phyloP scores from a whole-genome alignment of 2,113 vertebrate species.

The Platysternon megacephalum region DNA sequence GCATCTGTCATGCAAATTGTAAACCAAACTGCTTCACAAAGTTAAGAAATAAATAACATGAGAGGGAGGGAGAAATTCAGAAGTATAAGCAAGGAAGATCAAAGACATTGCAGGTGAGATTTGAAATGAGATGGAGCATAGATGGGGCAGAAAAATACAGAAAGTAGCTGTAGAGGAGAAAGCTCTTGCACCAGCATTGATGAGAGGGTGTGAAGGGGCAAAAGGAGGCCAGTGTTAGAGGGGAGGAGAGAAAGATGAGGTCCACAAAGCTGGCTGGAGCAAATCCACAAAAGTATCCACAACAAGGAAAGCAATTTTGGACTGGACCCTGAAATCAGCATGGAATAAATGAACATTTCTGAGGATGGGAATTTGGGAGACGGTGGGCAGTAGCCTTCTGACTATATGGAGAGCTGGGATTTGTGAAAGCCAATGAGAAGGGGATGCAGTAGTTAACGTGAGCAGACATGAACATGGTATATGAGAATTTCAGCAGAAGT shows the following conservation, averaged over 20 bases:
- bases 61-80: background rate
- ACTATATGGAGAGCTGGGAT: background rate
- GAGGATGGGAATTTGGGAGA: background rate
- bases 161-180: background rate
- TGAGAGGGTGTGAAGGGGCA: background rate
- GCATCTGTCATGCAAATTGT: background rate
- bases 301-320: background rate
- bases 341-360: background rate
- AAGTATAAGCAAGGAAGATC: background rate
- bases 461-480: background rate
- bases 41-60: constrained; percentile 6
- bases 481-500: background rate
- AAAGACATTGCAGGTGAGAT: background rate
- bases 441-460: background rate
- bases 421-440: background rate
- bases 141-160: constrained; percentile 5
- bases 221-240: background rate
- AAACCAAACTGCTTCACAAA: background rate
- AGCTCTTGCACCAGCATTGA: background rate
- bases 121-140: background rate
- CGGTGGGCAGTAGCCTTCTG: background rate
- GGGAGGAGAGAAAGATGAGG: background rate
- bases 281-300: background rate
- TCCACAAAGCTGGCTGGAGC: background rate
- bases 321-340: background rate